Base-by-base conservation (phyloP, 2,797 vertebrate species). In the Rhinatrema bivittatum region DNA sequence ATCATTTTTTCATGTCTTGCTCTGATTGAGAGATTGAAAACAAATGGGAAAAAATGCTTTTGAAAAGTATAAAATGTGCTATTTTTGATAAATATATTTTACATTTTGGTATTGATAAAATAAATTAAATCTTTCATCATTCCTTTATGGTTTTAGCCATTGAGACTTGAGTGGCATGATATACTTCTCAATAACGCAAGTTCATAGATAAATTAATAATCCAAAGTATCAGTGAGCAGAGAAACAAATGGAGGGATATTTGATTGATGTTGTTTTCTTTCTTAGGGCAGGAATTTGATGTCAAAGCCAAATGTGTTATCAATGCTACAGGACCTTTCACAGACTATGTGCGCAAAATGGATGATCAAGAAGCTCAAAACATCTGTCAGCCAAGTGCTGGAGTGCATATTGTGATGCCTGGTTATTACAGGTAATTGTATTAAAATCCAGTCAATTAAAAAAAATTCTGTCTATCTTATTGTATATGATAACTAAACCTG, bases 281-380 rank as follows among this genome's bases (percentile, higher is more conserved):
- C 81, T 62, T 89, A 98, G 93, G 93, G 41, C 59, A 91, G 56
- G 88, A 96, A 40, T 98, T 99, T 53, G 88, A 97, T 25, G 84
- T 98, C 54, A 88, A 70, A 76, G 94, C 94, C 68, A 98, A 94
- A 63, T 97, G 93, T 55, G 93, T 98, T 65, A 94, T 99, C 83
- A 99, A 99, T 27, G 96, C 95, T 36, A 97, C 94, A 0, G 96
- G 95, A 11, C 96, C 94, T 4, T 99, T 99, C 82, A 98, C 94
- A 3, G 96, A 99, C 72, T 81, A 88, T 0, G 65, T 99, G 66
- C 89, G 94, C 68, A 91, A 91, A 76, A 98, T 98, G 95, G 96
- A 98, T 68, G 76, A 91, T 61, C 59, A 86, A 70, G 28, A 78
- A 2, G 77, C 67, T 2, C 2, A 44, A 1, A 88, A 91, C 60